phyloP scores from a whole-genome alignment of 2,113 vertebrate genomes.

The Aldabrachelys gigantea region DNA sequence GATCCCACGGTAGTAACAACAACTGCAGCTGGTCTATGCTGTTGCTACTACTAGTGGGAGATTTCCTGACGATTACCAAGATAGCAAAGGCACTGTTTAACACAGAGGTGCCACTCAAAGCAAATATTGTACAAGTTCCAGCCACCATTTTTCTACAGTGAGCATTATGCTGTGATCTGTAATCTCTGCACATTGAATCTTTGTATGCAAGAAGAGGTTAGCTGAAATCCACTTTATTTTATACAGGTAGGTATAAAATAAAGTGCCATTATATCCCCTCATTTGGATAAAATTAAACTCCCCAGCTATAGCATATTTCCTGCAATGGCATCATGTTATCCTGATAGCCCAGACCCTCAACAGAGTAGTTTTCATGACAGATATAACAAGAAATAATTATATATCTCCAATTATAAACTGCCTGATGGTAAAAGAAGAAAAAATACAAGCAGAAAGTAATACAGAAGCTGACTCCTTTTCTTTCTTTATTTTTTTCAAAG shows the following conservation, averaged over 20 bases:
- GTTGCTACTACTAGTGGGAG: not conserved
- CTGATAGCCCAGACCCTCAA: not conserved
- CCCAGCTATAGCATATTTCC: not conserved
- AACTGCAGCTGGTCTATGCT: not conserved
- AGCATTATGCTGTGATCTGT: not conserved
- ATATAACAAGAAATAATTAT: not conserved
- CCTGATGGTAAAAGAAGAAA: not conserved
- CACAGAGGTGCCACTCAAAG: not conserved
- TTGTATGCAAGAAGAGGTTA: not conserved
- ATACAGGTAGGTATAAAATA: accelerated
- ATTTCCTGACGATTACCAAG: not conserved
- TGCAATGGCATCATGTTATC: not conserved
- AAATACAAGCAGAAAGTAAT: not conserved
- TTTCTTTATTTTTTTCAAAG: not conserved
- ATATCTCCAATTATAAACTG: not conserved
- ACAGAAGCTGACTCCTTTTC: not conserved
- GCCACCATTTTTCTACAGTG: not conserved
- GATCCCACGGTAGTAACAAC: not conserved
- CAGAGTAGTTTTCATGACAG: not conserved
- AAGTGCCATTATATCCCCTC: not conserved
- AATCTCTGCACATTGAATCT: not conserved
- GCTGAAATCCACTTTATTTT: not conserved
- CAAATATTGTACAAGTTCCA: not conserved
- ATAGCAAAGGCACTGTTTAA: not conserved
- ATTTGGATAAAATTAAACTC: not conserved